phyloP scores from a whole-genome alignment of 2,113 vertebrate species.

The Esox niger region DNA sequence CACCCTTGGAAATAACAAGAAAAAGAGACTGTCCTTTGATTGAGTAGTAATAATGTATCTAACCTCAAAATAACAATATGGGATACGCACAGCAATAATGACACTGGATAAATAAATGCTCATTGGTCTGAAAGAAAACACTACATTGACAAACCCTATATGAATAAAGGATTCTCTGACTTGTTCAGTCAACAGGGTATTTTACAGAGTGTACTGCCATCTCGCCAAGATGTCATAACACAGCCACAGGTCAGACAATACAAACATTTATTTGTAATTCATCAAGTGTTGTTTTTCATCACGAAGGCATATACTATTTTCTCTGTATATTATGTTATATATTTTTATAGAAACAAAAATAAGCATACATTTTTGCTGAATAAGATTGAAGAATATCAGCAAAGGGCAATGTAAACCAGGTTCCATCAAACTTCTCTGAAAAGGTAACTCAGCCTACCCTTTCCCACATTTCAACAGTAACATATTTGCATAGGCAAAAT shows the following conservation, averaged over 20 bases:
- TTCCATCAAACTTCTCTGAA: conserved; percentile 67
- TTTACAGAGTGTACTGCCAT: conserved; percentile 28
- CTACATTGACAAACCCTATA: background rate
- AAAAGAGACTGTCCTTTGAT: conserved; percentile 13
- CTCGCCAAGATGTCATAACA: conserved; percentile 64
- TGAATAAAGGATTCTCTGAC: background rate
- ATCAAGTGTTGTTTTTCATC: conserved; percentile 63
- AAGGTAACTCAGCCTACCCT: conserved; percentile 53
- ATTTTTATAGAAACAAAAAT: conserved; percentile 68
- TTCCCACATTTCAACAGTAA: conserved; percentile 68
- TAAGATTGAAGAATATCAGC: conserved; percentile 74
- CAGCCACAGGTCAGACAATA: conserved; percentile 70
- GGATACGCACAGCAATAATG: too few species aligned
- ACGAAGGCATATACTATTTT: conserved; percentile 74
- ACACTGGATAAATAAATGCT: background rate
- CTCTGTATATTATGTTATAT: conserved; percentile 62
- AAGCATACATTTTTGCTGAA: conserved; percentile 73
- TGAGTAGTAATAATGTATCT: conserved; percentile 2
- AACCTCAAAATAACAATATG: background rate
- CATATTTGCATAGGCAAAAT: conserved; percentile 84
- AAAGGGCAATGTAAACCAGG: conserved; percentile 79
- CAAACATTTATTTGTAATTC: conserved; percentile 73
- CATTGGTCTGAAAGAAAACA: background rate
- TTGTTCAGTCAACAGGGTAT: background rate
- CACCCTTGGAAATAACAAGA: conserved; percentile 27